Evolutionary conservation across 2,888 invertebrate species (phyloP).

Genomic region (Nemapogon koenigi): DNA sequence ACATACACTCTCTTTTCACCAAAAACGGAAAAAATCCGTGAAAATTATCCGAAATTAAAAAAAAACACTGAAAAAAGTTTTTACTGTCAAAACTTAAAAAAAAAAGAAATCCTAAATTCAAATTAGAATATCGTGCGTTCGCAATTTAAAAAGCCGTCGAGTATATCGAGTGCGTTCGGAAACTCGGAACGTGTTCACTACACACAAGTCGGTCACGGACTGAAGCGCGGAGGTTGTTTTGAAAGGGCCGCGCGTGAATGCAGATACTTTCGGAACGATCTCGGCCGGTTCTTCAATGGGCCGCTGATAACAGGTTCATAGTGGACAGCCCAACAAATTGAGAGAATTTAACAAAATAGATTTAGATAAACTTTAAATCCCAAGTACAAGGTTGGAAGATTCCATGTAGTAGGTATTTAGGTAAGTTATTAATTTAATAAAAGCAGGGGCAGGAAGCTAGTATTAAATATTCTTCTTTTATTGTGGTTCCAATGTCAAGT

Average conservation of each 20-base stretch:
- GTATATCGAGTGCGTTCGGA: conserved; percentile 11
- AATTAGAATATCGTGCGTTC: no score
- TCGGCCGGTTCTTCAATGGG: neutral
- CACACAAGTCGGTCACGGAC: neutral
- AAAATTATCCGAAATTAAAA: neutral
- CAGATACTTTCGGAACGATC: neutral
- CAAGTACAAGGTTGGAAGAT: no score
- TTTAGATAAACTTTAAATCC: no score
- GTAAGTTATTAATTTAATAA: no score
- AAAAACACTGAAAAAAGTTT: conserved; percentile 4
- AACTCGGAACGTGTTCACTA: conserved; percentile 12
- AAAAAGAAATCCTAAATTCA: no score
- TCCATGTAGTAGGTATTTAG: no score
- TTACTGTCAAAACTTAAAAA: conserved; percentile 1
- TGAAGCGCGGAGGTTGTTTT: conserved; percentile 19
- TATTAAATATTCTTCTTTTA: no score
- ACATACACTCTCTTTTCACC: conserved; percentile 26
- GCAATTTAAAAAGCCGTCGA: no score
- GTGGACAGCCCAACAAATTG: conserved; percentile 1
- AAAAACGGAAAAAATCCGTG: conserved; percentile 2
- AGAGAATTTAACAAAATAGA: no score
- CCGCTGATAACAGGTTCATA: conserved; percentile 8
- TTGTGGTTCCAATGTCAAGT: no score
- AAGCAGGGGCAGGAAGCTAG: no score
- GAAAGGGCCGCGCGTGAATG: conserved; percentile 16